Percentiles rank a stretch among this genome's conserved stretches.
These are phyloP conservation scores for Cherax destructor DNA, from an alignment of 1,140 invertebrate genomes.

Conservation along the genomic window DNA sequence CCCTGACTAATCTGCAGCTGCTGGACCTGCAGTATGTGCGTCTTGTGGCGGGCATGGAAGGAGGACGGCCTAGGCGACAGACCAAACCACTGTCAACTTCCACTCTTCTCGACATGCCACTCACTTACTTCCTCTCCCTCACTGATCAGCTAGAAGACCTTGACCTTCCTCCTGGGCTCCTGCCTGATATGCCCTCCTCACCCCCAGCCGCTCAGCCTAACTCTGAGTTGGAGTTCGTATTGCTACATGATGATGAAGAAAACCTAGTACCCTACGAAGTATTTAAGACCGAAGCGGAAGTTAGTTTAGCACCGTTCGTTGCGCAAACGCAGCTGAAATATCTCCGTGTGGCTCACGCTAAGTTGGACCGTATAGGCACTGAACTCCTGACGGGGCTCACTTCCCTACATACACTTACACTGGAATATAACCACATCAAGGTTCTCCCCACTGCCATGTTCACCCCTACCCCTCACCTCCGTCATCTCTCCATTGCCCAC, in stretches of 20 bases:
- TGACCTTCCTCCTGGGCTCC: slow-evolving; percentile 45
- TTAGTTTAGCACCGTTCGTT: slow-evolving; percentile 58
- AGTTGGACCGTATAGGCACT: slow-evolving; percentile 48
- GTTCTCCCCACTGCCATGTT: slow-evolving; percentile 61
- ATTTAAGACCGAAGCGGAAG: slow-evolving; percentile 37
- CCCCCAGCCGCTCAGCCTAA: background rate
- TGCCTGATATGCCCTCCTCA: background rate
- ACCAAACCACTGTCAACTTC: slow-evolving; percentile 40
- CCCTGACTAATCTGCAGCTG: slow-evolving; percentile 48
- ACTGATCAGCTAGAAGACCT: slow-evolving; percentile 44
- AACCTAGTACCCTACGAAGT: slow-evolving; percentile 61
- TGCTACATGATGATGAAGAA: slow-evolving; percentile 27
- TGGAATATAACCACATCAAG: slow-evolving; percentile 65
- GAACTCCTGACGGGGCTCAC: slow-evolving; percentile 57
- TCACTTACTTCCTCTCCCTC: slow-evolving; percentile 54
- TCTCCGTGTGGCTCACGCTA: slow-evolving; percentile 62
- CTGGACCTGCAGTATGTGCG: slow-evolving; percentile 66
- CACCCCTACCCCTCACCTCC: slow-evolving; percentile 43
- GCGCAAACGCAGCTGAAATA: slow-evolving; percentile 48
- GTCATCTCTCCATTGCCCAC: slow-evolving; percentile 61
- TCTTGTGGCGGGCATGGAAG: slow-evolving; percentile 50
- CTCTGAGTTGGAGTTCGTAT: slow-evolving; percentile 24
- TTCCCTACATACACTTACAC: slow-evolving; percentile 57
- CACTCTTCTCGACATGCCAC: slow-evolving; percentile 61
- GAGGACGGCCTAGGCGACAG: slow-evolving; percentile 39